Evolutionary conservation across 2,888 invertebrate genomes (phyloP), one percentile per base, ranked within the genome.

Genomic region (Cinara cedri): DNA sequence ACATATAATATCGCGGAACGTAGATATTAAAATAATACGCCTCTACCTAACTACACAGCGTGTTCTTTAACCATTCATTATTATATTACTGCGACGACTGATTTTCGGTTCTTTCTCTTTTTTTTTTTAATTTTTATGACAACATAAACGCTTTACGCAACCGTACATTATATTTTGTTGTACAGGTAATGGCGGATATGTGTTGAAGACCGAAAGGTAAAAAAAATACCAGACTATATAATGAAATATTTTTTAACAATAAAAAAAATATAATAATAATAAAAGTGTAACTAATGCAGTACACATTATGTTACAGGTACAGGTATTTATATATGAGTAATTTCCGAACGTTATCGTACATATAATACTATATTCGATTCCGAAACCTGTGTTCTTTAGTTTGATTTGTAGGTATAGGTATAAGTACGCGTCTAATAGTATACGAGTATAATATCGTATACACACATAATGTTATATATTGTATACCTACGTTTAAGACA

Each of bases 101-200:
- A 74, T 62, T 72, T 34, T 49, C 49, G 62, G 49, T 19, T 62
- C 34, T 62, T 72, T 49, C 49, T 62, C 60, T 60, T 26, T 71
- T n/a, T 14, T 13, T 57, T 14, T 62, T 60, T 14, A 60, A 60
- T 68, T 78, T 68, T 60, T 42, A 78, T 55, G 78, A 70, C 78
- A 78, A 78, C 78, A 78, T 70, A 78, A 68, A 76, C 66, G 76
- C 6, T 76, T 76, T 76, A 68, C 55, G 62, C 62, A 72, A 76
- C 66, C 76, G 13, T 19, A 68, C 46, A 68, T 57, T 62, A 70
- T 26, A 26, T 6, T 26, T 6, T 42, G n/a, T 54, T 42, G 76
- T 57, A 34, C n/a, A 14, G 44, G 66, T 49, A 75, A 75, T 65
- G 16, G 75, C 55, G 55, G 75, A 75, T 44, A 49, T 26, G 65